These are phyloP conservation scores for Varanus salvator DNA, from an alignment of 2,113 vertebrate species.

Conservation along the genomic window DNA sequence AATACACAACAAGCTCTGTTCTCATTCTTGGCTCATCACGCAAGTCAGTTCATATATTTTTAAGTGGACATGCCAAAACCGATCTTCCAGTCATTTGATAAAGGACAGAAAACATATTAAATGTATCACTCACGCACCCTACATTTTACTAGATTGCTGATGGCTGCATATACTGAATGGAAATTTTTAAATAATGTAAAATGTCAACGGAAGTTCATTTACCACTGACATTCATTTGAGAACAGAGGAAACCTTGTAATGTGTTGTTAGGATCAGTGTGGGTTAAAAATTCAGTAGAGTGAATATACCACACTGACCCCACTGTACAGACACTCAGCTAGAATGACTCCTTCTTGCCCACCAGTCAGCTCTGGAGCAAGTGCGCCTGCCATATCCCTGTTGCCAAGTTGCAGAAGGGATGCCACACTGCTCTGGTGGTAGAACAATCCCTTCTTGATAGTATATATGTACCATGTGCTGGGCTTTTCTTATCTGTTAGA, in stretches of 20 bases:
- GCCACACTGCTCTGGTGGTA: neutral
- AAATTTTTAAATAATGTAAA: constrained; percentile 52
- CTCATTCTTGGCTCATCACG: constrained; percentile 27
- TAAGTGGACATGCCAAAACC: constrained; percentile 51
- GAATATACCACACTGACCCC: neutral
- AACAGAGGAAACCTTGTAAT: constrained; percentile 12
- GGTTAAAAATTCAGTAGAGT: neutral
- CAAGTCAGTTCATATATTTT: constrained; percentile 72
- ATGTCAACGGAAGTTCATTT: constrained; percentile 38
- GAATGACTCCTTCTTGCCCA: neutral
- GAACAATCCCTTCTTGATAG: neutral
- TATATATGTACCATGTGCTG: neutral
- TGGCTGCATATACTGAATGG: constrained; percentile 23
- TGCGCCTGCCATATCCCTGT: neutral
- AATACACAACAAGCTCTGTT: neutral
- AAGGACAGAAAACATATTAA: neutral
- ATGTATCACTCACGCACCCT: neutral
- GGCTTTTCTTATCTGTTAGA: neutral
- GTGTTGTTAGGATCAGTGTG: constrained; percentile 12
- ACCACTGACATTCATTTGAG: neutral
- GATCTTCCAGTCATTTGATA: constrained; percentile 36
- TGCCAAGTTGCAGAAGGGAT: neutral
- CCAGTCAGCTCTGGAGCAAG: neutral
- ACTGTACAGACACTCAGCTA: neutral
- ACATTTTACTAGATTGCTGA: constrained; percentile 22